These are phyloP conservation scores for Bolinopsis microptera DNA, from an alignment of 37 sponge, comb jelly and placozoan genomes.

Conservation along the genomic window DNA sequence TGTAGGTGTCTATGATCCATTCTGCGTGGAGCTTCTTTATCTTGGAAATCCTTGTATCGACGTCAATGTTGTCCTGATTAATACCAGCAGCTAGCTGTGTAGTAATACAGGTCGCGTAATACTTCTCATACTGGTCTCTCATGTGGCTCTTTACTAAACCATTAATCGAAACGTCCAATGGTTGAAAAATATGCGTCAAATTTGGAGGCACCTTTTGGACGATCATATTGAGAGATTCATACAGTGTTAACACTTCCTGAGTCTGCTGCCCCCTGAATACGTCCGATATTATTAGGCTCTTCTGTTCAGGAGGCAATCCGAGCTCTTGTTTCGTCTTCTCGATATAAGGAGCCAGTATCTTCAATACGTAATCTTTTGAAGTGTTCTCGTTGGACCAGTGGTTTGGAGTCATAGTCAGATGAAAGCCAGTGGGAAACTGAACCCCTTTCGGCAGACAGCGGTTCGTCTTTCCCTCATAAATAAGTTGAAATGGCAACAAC, in stretches of 20 bases:
- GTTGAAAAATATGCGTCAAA: conserved; percentile 71
- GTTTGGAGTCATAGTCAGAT: not conserved
- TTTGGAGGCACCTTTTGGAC: conserved; percentile 58
- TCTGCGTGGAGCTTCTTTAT: conserved; percentile 74
- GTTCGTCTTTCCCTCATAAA: conserved; percentile 63
- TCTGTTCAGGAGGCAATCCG: not conserved
- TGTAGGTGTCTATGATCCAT: too few species aligned
- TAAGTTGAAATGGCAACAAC: conserved; percentile 60
- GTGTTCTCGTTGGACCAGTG: not conserved
- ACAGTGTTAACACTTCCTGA: not conserved
- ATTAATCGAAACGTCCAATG: conserved; percentile 69
- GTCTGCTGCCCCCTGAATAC: not conserved
- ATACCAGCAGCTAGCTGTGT: conserved; percentile 59
- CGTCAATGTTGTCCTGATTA: not conserved
- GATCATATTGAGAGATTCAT: not conserved
- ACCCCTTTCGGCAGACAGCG: too few species aligned
- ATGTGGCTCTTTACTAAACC: conserved; percentile 69
- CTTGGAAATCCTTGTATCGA: conserved; percentile 46
- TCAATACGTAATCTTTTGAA: not conserved
- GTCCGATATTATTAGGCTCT: not conserved
- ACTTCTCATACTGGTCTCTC: conserved; percentile 65
- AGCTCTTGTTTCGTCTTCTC: not conserved
- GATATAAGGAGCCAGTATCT: not conserved
- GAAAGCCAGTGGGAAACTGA: not conserved
- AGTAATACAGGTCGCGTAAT: conserved; percentile 67